Percentiles rank a stretch among this genome's conserved stretches.
Conservation (phyloP, 2,113 vertebrate species). For the Sapajus apella region DNA sequence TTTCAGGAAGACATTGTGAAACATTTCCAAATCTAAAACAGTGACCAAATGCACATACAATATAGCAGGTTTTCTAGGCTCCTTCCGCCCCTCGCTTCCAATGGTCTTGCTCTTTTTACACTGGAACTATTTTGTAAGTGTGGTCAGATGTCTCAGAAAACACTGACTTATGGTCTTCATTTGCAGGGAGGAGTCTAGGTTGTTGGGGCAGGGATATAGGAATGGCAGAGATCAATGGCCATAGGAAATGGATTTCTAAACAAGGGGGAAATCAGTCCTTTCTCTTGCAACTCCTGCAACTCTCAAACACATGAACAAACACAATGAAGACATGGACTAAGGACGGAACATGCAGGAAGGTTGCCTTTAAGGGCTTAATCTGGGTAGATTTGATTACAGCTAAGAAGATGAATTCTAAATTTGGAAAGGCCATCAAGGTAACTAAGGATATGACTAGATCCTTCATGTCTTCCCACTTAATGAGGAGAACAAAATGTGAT, state of each 20-base stretch:
- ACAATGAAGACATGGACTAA: neutral
- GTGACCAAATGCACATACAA: neutral
- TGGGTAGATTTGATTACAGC: conserved; percentile 68
- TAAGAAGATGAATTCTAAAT: conserved; percentile 78
- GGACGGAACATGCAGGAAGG: neutral
- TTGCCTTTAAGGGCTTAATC: conserved; percentile 65
- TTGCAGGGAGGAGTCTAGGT: neutral
- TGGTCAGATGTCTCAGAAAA: neutral
- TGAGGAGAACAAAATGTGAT: conserved; percentile 54
- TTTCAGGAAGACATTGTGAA: conserved; percentile 41
- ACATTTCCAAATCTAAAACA: conserved; percentile 36
- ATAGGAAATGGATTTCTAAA: neutral
- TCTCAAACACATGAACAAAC: neutral
- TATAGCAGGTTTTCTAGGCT: neutral
- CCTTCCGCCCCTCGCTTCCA: neutral
- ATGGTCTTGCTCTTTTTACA: neutral
- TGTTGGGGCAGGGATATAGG: too few relatives aligned
- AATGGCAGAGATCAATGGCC: neutral
- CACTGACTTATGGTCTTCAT: neutral
- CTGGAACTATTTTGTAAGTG: neutral
- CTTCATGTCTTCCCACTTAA: conserved; percentile 54
- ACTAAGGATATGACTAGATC: conserved; percentile 65
- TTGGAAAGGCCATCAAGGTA: conserved; percentile 61
- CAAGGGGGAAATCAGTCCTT: neutral
- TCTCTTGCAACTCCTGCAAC: neutral